Conservation (phyloP, 2,888 invertebrate genomes). For the Pseudolycoriella hygida region DNA sequence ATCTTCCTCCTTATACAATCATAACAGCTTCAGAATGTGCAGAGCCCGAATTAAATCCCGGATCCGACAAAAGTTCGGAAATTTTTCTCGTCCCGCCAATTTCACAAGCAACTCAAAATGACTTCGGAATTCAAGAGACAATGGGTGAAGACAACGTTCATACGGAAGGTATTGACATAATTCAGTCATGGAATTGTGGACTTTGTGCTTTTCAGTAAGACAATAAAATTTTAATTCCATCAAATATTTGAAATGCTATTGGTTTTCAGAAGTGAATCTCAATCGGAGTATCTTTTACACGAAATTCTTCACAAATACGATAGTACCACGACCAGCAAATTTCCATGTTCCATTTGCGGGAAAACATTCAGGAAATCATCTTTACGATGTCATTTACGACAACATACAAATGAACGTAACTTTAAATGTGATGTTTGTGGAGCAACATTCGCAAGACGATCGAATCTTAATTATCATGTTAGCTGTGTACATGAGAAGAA, state of each 20-base stretch:
- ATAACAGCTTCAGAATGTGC: constrained; percentile 14
- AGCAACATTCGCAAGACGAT: constrained; percentile 45
- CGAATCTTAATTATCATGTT: constrained; percentile 44
- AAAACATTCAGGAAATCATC: constrained; percentile 46
- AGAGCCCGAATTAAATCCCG: constrained; percentile 9
- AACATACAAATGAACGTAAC: constrained; percentile 57
- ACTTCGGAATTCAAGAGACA: no score
- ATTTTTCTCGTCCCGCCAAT: no score
- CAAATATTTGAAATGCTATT: no score
- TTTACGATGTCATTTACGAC: constrained; percentile 47
- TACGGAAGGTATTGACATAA: no score
- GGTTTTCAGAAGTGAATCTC: constrained; percentile 30
- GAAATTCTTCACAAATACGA: constrained; percentile 40
- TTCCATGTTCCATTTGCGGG: constrained; percentile 48
- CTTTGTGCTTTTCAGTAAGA: no score
- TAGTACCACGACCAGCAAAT: constrained; percentile 27
- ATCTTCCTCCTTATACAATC: background rate
- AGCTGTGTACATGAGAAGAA: constrained; percentile 30
- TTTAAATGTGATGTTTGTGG: constrained; percentile 45
- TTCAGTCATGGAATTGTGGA: no score
- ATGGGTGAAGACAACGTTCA: no score
- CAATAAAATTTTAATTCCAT: no score
- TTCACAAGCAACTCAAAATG: no score
- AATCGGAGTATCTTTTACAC: constrained; percentile 57
- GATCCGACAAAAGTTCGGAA: no score